These are phyloP conservation scores for Triplophysa yarkandensis DNA, from an alignment of 2,797 vertebrate genomes.

Conservation along the genomic window DNA sequence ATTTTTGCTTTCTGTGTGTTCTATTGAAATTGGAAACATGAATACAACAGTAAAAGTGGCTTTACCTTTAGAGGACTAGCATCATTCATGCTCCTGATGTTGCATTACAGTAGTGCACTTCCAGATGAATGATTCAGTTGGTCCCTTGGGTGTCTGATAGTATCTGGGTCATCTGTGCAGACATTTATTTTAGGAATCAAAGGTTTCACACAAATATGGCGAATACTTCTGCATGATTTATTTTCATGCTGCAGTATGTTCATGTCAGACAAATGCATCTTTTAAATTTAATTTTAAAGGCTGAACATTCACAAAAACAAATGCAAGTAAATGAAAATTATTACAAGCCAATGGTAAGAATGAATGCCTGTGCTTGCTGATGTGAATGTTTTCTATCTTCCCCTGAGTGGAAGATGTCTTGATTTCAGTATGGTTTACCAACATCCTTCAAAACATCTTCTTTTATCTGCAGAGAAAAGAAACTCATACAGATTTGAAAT, in stretches of 20 bases:
- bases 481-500: no score
- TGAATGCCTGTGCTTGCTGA: no score
- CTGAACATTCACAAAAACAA: no score
- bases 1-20: neutral
- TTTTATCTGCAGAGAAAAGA: no score
- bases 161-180: conserved; percentile 46
- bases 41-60: neutral
- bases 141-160: conserved; percentile 37
- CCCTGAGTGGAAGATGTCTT: neutral
- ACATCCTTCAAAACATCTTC: neutral
- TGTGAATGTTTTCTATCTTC: no score
- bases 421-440: neutral
- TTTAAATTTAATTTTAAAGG: no score
- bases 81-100: conserved; percentile 28
- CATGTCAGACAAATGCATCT: no score
- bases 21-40: neutral
- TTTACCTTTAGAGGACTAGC: neutral
- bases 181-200: conserved; percentile 1
- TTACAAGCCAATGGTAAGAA: no score
- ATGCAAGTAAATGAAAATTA: no score
- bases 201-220: conserved; percentile 7
- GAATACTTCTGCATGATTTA: conserved; percentile 22
- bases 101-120: conserved; percentile 25
- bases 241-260: neutral
- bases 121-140: conserved; percentile 39